Evolutionary conservation across 2,888 invertebrate species (phyloP), one percentile per base, ranked within the genome.

Genomic region (Ferrisia virgata): DNA sequence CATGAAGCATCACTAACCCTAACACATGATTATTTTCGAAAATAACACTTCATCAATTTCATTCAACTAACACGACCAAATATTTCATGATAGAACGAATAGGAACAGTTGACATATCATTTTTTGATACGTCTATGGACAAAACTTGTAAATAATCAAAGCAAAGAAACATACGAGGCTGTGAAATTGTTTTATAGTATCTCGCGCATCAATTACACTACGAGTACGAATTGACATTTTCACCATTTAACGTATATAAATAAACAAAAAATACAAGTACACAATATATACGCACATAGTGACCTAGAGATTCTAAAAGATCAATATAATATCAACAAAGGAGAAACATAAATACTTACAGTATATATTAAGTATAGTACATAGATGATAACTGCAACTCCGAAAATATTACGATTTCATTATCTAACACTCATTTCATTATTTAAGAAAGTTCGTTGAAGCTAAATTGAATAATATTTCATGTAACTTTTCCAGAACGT

Each of bases 271-370:
- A 33, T 80, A 43, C 53, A 28, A 80, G 40, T 25, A 58, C 1
- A 69, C 31, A 43, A 18, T 72, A 83, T 18, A 15, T 83, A 83
- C 76, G 69, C 43, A 83, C 83, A 83, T 83, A 72, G 76, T 83
- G 83, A 83, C 83, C 83, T 83, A 83, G 72, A 83, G 83, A 83
- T 47, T 53, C 53, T 47, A 76, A 83, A 69, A 83, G 72, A 83
- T 83, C 83, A 43, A 83, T 83, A 83, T 22, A 31, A 72, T 39
- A 83, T 83, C 72, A 83, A 83, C 83, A 83, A 83, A 72, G 83
- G 43, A 43, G 36, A 47, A 76, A 72, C 47, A 33, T 47, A 82
- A 40, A 58, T 64, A 82, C 36, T 33, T 69, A 33, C 31, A 76
- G 18, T 36, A 33, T 76, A 18, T 36, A 76, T n/a, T n/a, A n/a